Evolutionary conservation across 2,113 vertebrate species (phyloP).

Genomic region (Pterocles orientalis): DNA sequence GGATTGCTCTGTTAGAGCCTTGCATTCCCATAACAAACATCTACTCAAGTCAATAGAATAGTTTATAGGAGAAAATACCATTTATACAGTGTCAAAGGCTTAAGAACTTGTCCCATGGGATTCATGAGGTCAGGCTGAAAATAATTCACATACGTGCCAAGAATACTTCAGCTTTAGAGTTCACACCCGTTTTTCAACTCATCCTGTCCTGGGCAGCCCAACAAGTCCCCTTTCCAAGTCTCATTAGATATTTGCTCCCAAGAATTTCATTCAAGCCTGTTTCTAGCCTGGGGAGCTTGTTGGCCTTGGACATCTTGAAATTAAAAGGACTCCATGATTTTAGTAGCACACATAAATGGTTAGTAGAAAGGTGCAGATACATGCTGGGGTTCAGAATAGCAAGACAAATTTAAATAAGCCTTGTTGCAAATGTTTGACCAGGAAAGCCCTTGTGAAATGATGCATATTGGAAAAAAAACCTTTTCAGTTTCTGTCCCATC

Average conservation of each 20-base stretch:
- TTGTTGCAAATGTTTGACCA: neutral
- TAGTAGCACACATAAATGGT: neutral
- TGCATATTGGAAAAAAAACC: neutral
- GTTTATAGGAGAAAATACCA: neutral
- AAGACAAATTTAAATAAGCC: neutral
- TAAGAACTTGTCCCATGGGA: fast-evolving
- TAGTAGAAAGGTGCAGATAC: neutral
- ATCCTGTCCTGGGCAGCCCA: neutral
- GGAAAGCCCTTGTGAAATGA: neutral
- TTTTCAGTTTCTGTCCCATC: neutral
- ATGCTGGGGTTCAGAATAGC: neutral
- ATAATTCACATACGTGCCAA: neutral
- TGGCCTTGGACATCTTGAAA: neutral
- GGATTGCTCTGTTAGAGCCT: neutral
- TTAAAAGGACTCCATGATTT: neutral
- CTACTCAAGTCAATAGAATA: neutral
- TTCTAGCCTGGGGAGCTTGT: neutral
- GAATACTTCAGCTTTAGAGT: neutral
- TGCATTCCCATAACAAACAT: neutral
- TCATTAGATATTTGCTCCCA: neutral
- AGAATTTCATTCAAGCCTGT: neutral
- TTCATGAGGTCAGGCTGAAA: neutral
- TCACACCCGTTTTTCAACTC: neutral
- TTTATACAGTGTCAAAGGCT: neutral
- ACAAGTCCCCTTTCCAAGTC: neutral